Base-by-base conservation (phyloP, 2,888 invertebrate species). In the Thereva unica region DNA sequence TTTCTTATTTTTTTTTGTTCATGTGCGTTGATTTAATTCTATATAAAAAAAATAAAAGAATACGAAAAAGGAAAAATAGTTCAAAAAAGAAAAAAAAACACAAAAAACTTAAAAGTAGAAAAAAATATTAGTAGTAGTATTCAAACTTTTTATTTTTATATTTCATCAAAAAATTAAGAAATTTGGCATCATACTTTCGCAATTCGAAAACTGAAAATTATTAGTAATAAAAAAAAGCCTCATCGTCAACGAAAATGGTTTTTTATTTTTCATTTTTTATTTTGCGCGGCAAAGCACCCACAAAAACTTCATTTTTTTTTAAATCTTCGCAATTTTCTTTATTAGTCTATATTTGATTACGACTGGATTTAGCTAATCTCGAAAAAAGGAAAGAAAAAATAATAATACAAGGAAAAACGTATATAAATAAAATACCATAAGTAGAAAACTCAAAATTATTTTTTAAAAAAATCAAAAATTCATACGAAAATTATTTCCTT, bases 221-320 rank as follows among this genome's bases (percentile, higher is more conserved):
- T 6, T 35, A 41, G 23, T 44, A 56, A n/a, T n/a, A n/a, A n/a
- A 44, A 59, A 47, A 47, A 59, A 59, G 59, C 59, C 59, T 59
- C 59, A 59, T 59, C 47, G 59, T 59, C 47, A 38, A 23, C 41
- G 57, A 59, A 45, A 37, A 45, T 41, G 47, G 47, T 37, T 12
- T 41, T 34, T 8, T 4, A 34, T 12, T n/a, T n/a, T n/a, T 23
- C 35, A 8, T 35, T n/a, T 45, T 23, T 3, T 10, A 3, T 45
- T 23, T 3, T 10, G 7, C 23, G 42, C 59, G 8, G 12, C 59
- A 59, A 45, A 2, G 49, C 34, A 9, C 7, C 9, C 37, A 34
- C 41, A 12, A 12, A 4, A 47, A 7, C 7, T n/a, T 59, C 10
- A 37, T 56, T 42, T 41, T 2, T 45, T 56, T 55, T 55, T 56